Evolutionary conservation across 2,113 vertebrate genomes (phyloP).

Genomic region (Tiliqua scincoides): DNA sequence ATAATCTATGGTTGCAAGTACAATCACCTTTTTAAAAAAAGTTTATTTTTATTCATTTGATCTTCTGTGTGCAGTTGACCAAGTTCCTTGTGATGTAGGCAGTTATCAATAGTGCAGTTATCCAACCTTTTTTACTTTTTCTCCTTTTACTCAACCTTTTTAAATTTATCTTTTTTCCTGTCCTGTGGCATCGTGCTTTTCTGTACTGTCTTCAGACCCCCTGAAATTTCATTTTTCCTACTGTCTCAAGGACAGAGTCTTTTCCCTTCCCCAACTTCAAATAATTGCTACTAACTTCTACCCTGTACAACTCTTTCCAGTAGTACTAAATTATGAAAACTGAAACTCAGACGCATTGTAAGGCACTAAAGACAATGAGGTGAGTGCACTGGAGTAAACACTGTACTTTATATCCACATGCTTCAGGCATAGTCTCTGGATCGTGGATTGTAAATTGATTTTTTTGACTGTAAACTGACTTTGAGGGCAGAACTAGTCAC

Average conservation of each 20-base stretch:
- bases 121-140: background rate
- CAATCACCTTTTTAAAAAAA: background rate
- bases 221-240: constrained; percentile 15
- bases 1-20: background rate
- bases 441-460: background rate
- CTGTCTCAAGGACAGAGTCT: constrained; percentile 12
- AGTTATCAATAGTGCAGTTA: background rate
- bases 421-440: background rate
- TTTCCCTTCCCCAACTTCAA: constrained; percentile 4
- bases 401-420: accelerated
- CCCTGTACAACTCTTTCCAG: constrained; percentile 27
- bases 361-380: background rate
- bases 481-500: background rate
- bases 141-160: background rate
- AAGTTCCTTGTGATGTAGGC: background rate
- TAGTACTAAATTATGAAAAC: constrained; percentile 32
- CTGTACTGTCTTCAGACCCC: background rate
- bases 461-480: constrained; percentile 5
- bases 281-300: constrained; percentile 31
- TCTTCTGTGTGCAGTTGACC: background rate
- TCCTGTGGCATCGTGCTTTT: background rate
- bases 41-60: background rate
- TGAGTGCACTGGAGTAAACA: background rate
- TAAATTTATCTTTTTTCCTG: background rate
- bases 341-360: constrained; percentile 15